A percentile compares a stretch with the other conserved stretches of the same genome.
These are phyloP conservation scores for Cyrtonyx montezumae DNA, from an alignment of 2,113 vertebrate genomes.

Conservation along the genomic window DNA sequence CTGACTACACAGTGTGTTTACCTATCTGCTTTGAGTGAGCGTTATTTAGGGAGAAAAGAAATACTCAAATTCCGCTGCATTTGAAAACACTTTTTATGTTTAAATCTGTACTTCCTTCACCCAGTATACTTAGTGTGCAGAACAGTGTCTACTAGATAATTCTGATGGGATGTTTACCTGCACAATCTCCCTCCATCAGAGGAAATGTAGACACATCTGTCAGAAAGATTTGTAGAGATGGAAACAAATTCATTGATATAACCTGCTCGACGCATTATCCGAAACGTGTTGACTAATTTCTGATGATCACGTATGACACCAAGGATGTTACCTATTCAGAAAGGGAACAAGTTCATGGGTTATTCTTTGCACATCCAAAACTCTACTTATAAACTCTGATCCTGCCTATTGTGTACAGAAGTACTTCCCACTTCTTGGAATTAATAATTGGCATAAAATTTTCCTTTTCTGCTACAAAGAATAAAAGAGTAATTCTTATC, in stretches of 20 bases:
- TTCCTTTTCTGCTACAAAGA: neutral
- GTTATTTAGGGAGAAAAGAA: neutral
- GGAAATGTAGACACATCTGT: constrained; percentile 97
- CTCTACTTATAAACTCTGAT: neutral
- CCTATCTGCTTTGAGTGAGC: neutral
- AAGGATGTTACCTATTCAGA: constrained; percentile 91
- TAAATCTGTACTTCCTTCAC: neutral
- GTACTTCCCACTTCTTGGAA: neutral
- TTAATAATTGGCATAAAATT: neutral
- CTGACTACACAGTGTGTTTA: neutral
- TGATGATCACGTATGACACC: constrained; percentile 94
- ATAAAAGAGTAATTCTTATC: neutral
- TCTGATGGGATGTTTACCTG: constrained; percentile 77
- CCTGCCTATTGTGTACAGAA: rapidly evolving
- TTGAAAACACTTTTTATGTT: neutral
- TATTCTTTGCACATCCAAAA: neutral
- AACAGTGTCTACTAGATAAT: neutral
- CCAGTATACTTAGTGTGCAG: neutral
- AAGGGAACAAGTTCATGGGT: neutral
- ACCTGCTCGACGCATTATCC: constrained; percentile 93
- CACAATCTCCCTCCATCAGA: constrained; percentile 97
- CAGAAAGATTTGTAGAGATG: constrained; percentile 95
- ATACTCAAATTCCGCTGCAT: neutral
- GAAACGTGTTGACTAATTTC: constrained; percentile 92
- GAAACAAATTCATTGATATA: constrained; percentile 99